Percentiles rank a stretch among this genome's conserved stretches.
These are phyloP conservation scores for Machaerirhynchus nigripectus DNA, from an alignment of 2,113 vertebrate species.

Conservation along the genomic window DNA sequence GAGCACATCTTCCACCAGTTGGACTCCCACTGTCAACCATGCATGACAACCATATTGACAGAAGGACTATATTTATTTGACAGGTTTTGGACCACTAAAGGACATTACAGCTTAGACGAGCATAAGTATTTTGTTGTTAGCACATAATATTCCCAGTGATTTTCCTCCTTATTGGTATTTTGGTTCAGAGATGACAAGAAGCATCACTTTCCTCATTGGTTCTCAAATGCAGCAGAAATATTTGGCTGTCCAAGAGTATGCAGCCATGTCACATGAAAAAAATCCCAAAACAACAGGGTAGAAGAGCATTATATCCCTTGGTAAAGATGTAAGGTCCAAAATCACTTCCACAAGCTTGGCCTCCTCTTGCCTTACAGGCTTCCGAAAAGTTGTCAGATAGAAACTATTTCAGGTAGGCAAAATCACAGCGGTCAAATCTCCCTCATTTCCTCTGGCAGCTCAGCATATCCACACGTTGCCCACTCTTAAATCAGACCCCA, in stretches of 20 bases:
- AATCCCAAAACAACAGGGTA: background rate
- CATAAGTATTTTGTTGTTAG: background rate
- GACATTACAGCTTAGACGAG: background rate
- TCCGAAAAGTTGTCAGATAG: background rate
- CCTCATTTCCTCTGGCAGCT: background rate
- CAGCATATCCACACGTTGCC: background rate
- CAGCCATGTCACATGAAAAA: background rate
- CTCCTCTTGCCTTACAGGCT: background rate
- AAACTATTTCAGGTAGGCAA: background rate
- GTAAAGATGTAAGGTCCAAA: background rate
- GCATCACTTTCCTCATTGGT: background rate
- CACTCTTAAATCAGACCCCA: background rate
- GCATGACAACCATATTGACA: background rate
- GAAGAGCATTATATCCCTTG: background rate
- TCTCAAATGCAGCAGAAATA: background rate
- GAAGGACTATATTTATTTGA: background rate
- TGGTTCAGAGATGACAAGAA: background rate
- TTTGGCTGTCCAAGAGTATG: background rate
- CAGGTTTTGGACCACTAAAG: conserved; percentile 15
- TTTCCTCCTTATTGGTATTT: background rate
- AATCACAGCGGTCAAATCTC: background rate
- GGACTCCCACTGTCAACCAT: background rate
- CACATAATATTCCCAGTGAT: background rate
- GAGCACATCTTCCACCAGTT: background rate
- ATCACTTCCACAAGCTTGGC: background rate